A percentile compares a stretch with the other conserved stretches of the same genome.
Evolutionary conservation across 2,888 invertebrate genomes (phyloP).

Genomic region (Melangyna quadrimaculata): DNA sequence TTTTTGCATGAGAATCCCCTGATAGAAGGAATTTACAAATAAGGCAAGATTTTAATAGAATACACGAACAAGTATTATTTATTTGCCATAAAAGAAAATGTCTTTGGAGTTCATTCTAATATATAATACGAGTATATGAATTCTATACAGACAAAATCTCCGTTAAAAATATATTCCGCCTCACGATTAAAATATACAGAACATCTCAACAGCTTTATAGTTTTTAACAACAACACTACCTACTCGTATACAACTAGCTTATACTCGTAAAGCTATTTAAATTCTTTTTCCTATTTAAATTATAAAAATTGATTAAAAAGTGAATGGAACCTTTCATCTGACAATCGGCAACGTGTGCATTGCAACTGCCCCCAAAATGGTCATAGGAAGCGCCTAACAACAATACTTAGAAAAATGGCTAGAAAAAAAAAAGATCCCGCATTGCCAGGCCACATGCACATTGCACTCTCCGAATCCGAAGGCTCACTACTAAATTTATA

Average conservation of each 20-base stretch:
- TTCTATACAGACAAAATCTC: background rate
- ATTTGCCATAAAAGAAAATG: background rate
- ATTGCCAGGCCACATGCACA: background rate
- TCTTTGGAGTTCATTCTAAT: background rate
- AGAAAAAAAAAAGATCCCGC: background rate
- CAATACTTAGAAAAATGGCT: background rate
- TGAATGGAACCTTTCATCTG: conserved; percentile 51
- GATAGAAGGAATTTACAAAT: background rate
- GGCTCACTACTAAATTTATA: conserved; percentile 29
- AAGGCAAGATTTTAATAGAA: background rate
- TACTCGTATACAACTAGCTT: background rate
- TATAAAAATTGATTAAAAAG: conserved; percentile 64
- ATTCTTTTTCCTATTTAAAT: conserved; percentile 62
- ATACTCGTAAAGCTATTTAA: conserved; percentile 16
- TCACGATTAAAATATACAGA: conserved; percentile 53
- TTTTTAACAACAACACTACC: no score
- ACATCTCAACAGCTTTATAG: background rate
- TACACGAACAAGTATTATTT: background rate
- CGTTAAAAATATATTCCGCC: conserved; percentile 7
- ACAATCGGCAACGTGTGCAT: conserved; percentile 31
- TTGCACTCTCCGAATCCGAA: background rate
- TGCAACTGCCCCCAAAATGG: conserved; percentile 41
- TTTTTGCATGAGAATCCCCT: background rate
- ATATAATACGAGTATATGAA: background rate
- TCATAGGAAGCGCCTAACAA: conserved; percentile 65